Base-by-base conservation (phyloP, 2,888 invertebrate genomes). In the Aquatica leii region DNA sequence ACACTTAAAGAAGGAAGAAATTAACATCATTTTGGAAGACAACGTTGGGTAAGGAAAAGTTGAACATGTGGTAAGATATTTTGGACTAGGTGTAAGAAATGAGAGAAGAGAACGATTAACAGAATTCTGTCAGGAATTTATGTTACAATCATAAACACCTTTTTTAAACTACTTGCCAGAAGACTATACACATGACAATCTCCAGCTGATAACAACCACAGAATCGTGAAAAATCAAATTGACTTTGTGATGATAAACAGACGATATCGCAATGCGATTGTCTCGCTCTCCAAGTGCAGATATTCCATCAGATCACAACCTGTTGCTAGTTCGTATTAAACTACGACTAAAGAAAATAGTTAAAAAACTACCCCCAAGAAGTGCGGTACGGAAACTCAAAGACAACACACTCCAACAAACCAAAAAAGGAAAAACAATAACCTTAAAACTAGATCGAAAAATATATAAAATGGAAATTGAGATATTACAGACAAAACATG, bases 181-280 rank as follows among this genome's bases (percentile, higher is more conserved):
- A n/a, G n/a, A n/a, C n/a, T n/a, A n/a, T n/a, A n/a, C n/a, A n/a
- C n/a, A n/a, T n/a, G n/a, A n/a, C n/a, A n/a, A n/a, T 69, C 68
- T 15, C 69, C 69, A 18, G 58, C 55, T 15, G 67, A 73, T 35
- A 51, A 41, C 20, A n/a, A 56, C 55, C 48, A 62, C 12, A 65
- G 62, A 48, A 69, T 72, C 12, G 64, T 69, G 9, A 61, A 69
- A 65, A 74, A 73, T 61, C 71, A 73, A 63, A 73, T 71, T 34
- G 66, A 73, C 54, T 73, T 37, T 41, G 67, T 73, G 2, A 40
- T 68, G 24, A 67, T 73, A 49, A 69, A 71, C 41, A 62, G 66
- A 40, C 53, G 70, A 55, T 70, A 48, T 58, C 61, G 59, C 51
- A 68, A 69, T 46, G 31, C 59, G 9, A 51, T 70, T 9, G 65